Conservation (phyloP, 2,888 invertebrate species). For the Sicus ferrugineus region DNA sequence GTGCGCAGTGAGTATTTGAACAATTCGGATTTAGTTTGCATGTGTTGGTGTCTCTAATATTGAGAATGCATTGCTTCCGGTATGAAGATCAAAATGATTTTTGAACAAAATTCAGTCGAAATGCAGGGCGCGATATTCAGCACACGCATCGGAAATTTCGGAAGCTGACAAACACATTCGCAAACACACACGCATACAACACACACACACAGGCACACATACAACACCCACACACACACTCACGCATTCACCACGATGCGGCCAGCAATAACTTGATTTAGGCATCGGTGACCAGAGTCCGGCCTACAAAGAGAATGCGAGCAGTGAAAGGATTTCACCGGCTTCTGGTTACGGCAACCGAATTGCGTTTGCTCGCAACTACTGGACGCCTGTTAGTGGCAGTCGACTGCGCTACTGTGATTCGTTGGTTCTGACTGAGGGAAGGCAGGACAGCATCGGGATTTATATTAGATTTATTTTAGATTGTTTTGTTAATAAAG, state of each 20-base stretch:
- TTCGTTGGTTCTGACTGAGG: too few relatives aligned
- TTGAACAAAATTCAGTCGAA: background rate
- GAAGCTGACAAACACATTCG: background rate
- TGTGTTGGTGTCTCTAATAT: background rate
- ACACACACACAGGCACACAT: background rate
- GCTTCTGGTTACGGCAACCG: too few relatives aligned
- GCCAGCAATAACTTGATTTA: constrained; percentile 6
- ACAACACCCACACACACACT: background rate
- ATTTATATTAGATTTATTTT: too few relatives aligned
- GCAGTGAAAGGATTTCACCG: too few relatives aligned
- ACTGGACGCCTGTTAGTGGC: too few relatives aligned
- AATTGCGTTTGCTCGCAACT: too few relatives aligned
- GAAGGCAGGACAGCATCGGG: too few relatives aligned
- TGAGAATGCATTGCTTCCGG: background rate
- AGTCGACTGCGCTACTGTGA: too few relatives aligned
- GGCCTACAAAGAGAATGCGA: too few relatives aligned
- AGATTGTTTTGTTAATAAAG: too few relatives aligned
- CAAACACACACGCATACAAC: background rate
- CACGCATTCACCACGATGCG: background rate
- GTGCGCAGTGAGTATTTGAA: background rate
- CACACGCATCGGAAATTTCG: background rate
- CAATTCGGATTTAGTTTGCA: too few relatives aligned
- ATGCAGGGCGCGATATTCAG: background rate
- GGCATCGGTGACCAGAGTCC: background rate
- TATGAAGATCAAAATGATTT: background rate